Base-by-base conservation (phyloP, 1,140 invertebrate species). In the Panulirus ornatus region DNA sequence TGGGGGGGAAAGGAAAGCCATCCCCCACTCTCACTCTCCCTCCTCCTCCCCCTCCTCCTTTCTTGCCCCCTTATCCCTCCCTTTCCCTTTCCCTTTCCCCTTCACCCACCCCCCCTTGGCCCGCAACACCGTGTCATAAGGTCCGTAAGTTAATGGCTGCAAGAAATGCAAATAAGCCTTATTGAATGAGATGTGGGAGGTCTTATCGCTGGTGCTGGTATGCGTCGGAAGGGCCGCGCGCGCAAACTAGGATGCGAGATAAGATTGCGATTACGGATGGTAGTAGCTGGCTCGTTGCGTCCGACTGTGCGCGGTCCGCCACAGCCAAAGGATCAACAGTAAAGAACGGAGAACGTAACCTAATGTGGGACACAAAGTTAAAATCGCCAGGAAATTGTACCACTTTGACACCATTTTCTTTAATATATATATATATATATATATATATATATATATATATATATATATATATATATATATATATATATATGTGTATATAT, bases 261-360 rank as follows among this genome's bases (percentile, higher is more conserved):
- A 86, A 86, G 84, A 86, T 86, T 76, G 73, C 40, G 84, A 76
- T 86, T 86, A 86, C 85, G 44, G 85, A 79, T 79, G 85, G 85
- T 16, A 40, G 75, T 30, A 79, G 85, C 44, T 58, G 75, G 36
- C 73, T 36, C 71, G 47, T 76, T 51, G n/a, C 44, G 51, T 14
- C 42, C 84, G 70, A 42, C 42, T 51, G 70, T 27, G 40, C 40
- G 19, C 22, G 40, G 70, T 73, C n/a, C 27, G 79, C 36, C 38
- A 38, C 40, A 42, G 58, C 58, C 11, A 42, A 19, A 34, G 78
- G 54, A 81, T 81, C 54, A 51, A 58, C 78, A 81, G 78, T 81
- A 81, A 81, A 81, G 47, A 81, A 51, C 22, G 42, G 30, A 81
- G 36, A 81, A 58, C 47, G 78, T 36, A 58, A 47, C 78, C 36